Evolutionary conservation across 2,888 invertebrate species (phyloP), one percentile per base, ranked within the genome.

Genomic region (Ophioninae sp.): DNA sequence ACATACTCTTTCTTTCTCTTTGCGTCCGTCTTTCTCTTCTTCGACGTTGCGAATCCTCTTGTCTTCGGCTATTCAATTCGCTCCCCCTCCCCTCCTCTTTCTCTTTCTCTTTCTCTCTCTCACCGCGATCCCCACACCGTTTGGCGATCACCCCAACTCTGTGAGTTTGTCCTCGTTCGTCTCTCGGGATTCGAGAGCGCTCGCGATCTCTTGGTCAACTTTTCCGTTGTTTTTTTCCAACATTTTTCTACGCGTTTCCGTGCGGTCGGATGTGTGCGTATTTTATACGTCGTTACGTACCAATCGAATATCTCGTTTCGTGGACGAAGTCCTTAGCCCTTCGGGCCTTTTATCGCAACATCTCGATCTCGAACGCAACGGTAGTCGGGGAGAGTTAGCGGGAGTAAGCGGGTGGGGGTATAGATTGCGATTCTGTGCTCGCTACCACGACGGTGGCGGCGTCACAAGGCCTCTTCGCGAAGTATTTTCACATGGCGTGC

Each of bases 401-500:
- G 7, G 39, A 23, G 30, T 44, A 62, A 62, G 37, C 7, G 67
- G 8, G 39, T n/a, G 56, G 67, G 65, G 7, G 37, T 62, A 50
- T 59, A 61, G 59, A 79, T 44, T 75, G 72, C 69, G 23, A 62
- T 62, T 62, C 30, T 30, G 50, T 61, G 61, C 56, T 68, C 74
- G 75, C 75, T 75, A 67, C 65, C 30, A 70, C 79, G 56, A 78
- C 82, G 79, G 81, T 72, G 57, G 76, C 76, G 65, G 59, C 74
- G 59, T 75, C 76, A 79, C 73, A 79, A 79, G 79, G 79, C 72
- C 79, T 72, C 70, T 79, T 72, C 72, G 23, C 79, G 59, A 79
- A 72, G 72, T 67, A 73, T 88, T 91, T 91, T 92, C 91, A 90
- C 90, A 90, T 91, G 90, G 90, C 89, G 91, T 90, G 91, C 91